phyloP scores from a whole-genome alignment of 2,797 vertebrate genomes.

The Rhinatrema bivittatum region DNA sequence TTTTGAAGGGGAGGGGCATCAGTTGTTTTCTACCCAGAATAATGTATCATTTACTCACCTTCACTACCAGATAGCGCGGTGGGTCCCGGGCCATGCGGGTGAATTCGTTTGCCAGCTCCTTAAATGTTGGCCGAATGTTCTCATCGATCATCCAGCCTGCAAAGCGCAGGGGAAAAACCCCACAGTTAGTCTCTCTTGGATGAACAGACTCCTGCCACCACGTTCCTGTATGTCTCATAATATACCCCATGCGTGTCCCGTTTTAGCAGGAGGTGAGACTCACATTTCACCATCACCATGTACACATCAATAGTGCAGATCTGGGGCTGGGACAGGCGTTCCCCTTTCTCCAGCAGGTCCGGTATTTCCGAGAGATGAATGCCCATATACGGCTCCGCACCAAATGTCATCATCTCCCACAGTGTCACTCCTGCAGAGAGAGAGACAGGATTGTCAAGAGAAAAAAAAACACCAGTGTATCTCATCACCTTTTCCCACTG shows the following conservation, averaged over 20 bases:
- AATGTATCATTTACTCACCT: no score
- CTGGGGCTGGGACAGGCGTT: slow-evolving; percentile 82
- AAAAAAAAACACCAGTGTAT: no score
- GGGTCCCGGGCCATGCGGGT: slow-evolving; percentile 94
- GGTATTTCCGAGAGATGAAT: slow-evolving; percentile 80
- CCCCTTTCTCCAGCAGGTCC: slow-evolving; percentile 86
- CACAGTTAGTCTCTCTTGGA: neutral
- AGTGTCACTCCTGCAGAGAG: slow-evolving; percentile 75
- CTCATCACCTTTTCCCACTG: no score
- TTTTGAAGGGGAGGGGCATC: no score
- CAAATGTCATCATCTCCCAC: slow-evolving; percentile 96
- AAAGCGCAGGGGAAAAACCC: neutral
- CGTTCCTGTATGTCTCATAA: no score
- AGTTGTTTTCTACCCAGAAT: no score
- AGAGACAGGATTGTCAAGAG: neutral
- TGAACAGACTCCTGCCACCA: no score
- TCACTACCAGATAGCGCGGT: slow-evolving; percentile 83
- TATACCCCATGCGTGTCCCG: no score
- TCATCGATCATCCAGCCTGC: slow-evolving; percentile 97
- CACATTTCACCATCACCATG: slow-evolving; percentile 98
- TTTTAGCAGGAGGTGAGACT: no score
- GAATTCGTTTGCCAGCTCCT: slow-evolving; percentile 89
- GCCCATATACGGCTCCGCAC: slow-evolving; percentile 77
- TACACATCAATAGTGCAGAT: slow-evolving; percentile 97
- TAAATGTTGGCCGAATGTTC: slow-evolving; percentile 90